Evolutionary conservation across 2,113 vertebrate genomes (phyloP), one percentile per base, ranked within the genome.

Genomic region (Tupaia chinensis): DNA sequence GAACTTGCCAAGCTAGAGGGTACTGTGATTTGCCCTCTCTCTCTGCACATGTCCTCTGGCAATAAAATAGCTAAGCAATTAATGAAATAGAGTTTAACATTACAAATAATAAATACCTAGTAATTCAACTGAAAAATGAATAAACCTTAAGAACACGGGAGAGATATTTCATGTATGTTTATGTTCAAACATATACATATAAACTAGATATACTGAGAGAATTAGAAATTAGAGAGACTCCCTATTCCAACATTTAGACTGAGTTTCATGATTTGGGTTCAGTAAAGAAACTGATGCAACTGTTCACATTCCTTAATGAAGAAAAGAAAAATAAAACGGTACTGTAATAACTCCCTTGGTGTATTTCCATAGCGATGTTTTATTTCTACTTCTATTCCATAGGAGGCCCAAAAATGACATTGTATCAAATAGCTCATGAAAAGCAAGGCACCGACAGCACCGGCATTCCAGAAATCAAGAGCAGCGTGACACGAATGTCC

Each of bases 141-240:
- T 3, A 56, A 7, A 79, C 27, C 44, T 94, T 68, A 83, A 86
- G 14, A 83, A 54, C 25, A 93, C 0, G 60, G 10, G 80, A 93
- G 69, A 89, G 69, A 89, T 25, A 3, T n/a, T 72, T 7, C 8
- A 56, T 1, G 25, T 12, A 61, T 63, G 66, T 74, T 84, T 61
- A 23, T 68, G 32, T 61, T 79, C 3, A 85, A 92, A 89, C 66
- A 54, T 66, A 29, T 73, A 25, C 4, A 61, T 12, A 82, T 53
- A 23, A 85, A 13, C 22, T 85, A 94, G 53, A 32, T 65, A 79
- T n/a, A 69, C 16, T 44, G 72, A 56, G 53, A 92, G 5, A 25
- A 74, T 89, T 29, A 86, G 23, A 87, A 94, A 96, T 77, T 68
- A 95, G 74, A 95, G 16, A 87, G 11, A 87, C 92, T 86, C 63